Evolutionary conservation across 2,113 vertebrate genomes (phyloP).

Genomic region (Microcebus jonahi): DNA sequence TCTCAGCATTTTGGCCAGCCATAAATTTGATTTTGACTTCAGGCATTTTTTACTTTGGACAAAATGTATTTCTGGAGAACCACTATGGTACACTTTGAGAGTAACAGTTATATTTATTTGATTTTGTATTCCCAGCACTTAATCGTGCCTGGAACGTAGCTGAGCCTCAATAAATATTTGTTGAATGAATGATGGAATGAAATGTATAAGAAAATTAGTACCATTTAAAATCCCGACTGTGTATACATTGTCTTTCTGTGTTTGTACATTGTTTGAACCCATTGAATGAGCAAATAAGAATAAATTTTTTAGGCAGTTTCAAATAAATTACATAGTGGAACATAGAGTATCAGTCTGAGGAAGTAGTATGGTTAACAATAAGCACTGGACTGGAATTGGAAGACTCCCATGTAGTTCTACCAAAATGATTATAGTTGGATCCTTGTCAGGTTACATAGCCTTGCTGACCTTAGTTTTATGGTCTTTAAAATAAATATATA

Average conservation of each 20-base stretch:
- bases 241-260: background rate
- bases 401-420: background rate
- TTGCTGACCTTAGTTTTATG: constrained; percentile 14
- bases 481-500: constrained; percentile 2
- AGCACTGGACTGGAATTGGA: background rate
- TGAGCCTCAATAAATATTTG: constrained; percentile 35
- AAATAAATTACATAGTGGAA: constrained; percentile 21
- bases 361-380: background rate
- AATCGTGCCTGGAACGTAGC: background rate
- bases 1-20: constrained; percentile 58
- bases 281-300: constrained; percentile 25
- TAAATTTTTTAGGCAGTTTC: background rate
- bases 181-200: constrained; percentile 27
- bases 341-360: background rate
- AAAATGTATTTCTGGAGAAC: constrained; percentile 57
- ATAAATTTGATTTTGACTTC: constrained; percentile 38
- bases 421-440: background rate
- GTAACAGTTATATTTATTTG: constrained; percentile 26
- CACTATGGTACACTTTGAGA: background rate
- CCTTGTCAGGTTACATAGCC: background rate
- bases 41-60: constrained; percentile 18
- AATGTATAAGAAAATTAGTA: constrained; percentile 20
- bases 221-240: constrained; percentile 5
- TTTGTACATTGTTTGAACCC: background rate
- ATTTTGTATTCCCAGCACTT: constrained; percentile 20